phyloP scores from a whole-genome alignment of 92 coral and sea anemone species.

The Epizoanthus rinbou region DNA sequence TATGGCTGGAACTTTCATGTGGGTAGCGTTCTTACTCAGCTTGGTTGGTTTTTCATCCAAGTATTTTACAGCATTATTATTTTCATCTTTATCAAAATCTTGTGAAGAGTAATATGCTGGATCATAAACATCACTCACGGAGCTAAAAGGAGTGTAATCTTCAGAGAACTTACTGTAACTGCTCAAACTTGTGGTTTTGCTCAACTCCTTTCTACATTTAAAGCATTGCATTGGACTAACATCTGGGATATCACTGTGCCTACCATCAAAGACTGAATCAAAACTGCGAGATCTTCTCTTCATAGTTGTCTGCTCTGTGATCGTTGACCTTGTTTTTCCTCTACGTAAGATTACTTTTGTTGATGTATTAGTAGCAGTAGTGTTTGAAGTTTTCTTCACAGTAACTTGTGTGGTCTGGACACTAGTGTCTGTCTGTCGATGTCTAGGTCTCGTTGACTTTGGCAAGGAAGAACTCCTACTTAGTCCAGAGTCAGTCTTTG shows the following conservation, averaged over 20 bases:
- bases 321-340: slow-evolving; percentile 55
- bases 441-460: slow-evolving; percentile 55
- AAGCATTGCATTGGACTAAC: slow-evolving; percentile 85
- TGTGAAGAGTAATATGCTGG: slow-evolving; percentile 68
- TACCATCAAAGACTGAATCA: slow-evolving; percentile 71
- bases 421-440: slow-evolving; percentile 53
- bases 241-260: slow-evolving; percentile 56
- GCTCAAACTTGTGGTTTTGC: slow-evolving; percentile 67
- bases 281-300: slow-evolving; percentile 86
- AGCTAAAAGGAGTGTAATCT: slow-evolving; percentile 65
- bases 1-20: slow-evolving; percentile 59
- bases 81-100: slow-evolving; percentile 68
- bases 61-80: slow-evolving; percentile 52
- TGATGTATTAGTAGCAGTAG: slow-evolving; percentile 38
- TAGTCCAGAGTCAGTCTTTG: slow-evolving; percentile 80
- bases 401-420: slow-evolving; percentile 41
- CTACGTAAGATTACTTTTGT: slow-evolving; percentile 71
- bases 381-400: slow-evolving; percentile 22
- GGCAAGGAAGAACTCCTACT: slow-evolving; percentile 46
- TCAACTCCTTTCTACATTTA: slow-evolving; percentile 80
- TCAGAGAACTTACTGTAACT: slow-evolving; percentile 81
- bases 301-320: slow-evolving; percentile 51
- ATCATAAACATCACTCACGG: slow-evolving; percentile 79
- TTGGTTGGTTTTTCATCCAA: slow-evolving; percentile 21
- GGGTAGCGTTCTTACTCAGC: slow-evolving; percentile 42